These are phyloP conservation scores for Ceratina japonica DNA, from an alignment of 1,140 invertebrate genomes.

Conservation along the genomic window DNA sequence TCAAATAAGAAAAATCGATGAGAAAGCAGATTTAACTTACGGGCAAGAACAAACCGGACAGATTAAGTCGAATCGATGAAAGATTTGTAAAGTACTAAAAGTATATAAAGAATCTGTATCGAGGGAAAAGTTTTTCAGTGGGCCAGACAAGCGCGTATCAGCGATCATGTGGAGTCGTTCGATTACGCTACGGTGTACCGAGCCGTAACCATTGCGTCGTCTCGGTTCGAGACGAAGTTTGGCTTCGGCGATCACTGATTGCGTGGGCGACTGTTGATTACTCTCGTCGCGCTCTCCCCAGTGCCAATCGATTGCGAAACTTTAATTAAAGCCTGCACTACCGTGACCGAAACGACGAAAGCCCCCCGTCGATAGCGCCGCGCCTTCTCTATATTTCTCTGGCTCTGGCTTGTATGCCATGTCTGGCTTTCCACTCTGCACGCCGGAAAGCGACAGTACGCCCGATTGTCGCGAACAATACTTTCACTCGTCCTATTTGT, in stretches of 20 bases:
- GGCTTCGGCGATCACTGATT: slow-evolving; percentile 63
- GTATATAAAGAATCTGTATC: not conserved
- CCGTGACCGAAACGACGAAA: slow-evolving; percentile 59
- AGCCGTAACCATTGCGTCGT: slow-evolving; percentile 26
- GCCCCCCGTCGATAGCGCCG: slow-evolving; percentile 47
- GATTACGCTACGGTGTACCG: slow-evolving; percentile 50
- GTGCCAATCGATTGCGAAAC: slow-evolving; percentile 67
- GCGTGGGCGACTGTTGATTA: slow-evolving; percentile 63
- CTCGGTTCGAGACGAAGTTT: slow-evolving; percentile 52
- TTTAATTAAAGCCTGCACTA: slow-evolving; percentile 66
- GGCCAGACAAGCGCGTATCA: slow-evolving; percentile 24
- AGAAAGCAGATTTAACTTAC: slow-evolving; percentile 1
- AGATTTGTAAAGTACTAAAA: not conserved
- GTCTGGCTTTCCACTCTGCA: slow-evolving; percentile 1
- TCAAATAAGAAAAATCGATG: not conserved
- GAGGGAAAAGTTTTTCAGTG: slow-evolving; percentile 1
- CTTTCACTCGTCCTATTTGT: slow-evolving; percentile 14
- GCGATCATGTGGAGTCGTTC: slow-evolving; percentile 30
- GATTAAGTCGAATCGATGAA: not conserved
- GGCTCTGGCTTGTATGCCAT: not conserved
- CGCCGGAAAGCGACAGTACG: slow-evolving; percentile 37
- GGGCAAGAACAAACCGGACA: not conserved
- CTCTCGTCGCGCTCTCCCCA: slow-evolving; percentile 55
- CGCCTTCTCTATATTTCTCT: slow-evolving; percentile 37
- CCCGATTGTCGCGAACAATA: slow-evolving; percentile 32